Evolutionary conservation across 2,888 invertebrate species (phyloP), one percentile per base, ranked within the genome.

Genomic region (Drosophila infuscata): DNA sequence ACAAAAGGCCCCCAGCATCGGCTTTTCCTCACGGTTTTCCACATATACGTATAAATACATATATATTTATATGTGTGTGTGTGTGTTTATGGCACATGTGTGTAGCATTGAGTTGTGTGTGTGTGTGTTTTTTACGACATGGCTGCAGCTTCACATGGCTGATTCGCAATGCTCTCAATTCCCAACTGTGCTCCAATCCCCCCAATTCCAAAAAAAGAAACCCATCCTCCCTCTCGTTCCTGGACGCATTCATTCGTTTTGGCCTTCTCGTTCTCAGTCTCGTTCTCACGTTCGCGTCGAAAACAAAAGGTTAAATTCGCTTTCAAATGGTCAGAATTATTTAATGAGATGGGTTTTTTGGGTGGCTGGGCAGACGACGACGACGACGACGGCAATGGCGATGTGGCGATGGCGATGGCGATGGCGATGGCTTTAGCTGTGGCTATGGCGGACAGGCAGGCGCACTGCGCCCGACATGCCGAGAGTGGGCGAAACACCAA

Each of bases 271-370:
- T 25, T 25, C 25, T 25, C 25, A 25, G 29, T 61, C 64, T 77
- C 70, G 54, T 58, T 70, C 51, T 70, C 80, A 60, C 76, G 53
- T 63, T 75, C 52, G 65, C 48, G 61, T 58, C 49, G 81, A 85
- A 87, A 90, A 90, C 89, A 90, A 91, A 91, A 91, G 91, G 91
- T 91, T 91, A 89, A 91, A 86, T 91, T 90, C 87, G 92, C 90
- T 91, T 91, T 91, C 91, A 91, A 92, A 88, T 92, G 92, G 92
- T 92, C 92, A 92, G 92, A 92, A 91, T 85, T 86, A 86, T 83
- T 89, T 86, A 83, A 87, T 84, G 90, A 90, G 89, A 79, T 83
- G 88, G 79, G 84, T 76, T 83, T 65, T 76, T 67, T 36, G 60
- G 77, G 76, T 72, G 74, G 73, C 79, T 70, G 76, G 64, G 63